Base-by-base conservation (phyloP, 2,797 vertebrate species). In the Synanceia verrucosa region DNA sequence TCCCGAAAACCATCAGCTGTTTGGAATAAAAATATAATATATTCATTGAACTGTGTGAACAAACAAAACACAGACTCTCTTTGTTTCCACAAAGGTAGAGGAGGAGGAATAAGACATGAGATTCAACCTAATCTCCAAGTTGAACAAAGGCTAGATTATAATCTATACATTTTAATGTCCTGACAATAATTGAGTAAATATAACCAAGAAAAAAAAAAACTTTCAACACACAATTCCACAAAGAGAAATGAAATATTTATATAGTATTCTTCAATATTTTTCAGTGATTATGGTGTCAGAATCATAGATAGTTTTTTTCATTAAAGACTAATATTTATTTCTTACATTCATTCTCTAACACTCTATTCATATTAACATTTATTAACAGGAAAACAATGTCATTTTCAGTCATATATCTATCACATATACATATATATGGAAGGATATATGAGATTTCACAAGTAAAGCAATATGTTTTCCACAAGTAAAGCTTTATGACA, bases 301-400 rank as follows among this genome's bases (percentile, higher is more conserved):
- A 91, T 92, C 83, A 91, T 92, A 92, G 78, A 85, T 81, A 80
- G 87, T 86, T 91, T 89, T 88, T 56, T 83, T 89, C 78, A 92
- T 93, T 88, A 90, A 92, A 93, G 90, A 93, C 91, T 92, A 90
- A 91, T 93, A 94, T 91, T 90, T 86, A 91, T 91, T 93, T 93
- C 91, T 91, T 94, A 94, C 94, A 94, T 94, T 94, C 93, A 93
- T 92, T 94, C 92, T 93, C 93, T 94, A 94, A 91, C 93, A 94
- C 94, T 92, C 93, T 94, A 95, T 89, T 92, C 86, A 94, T 94
- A 94, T 95, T 94, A 94, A 95, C 93, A 94, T 92, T 87, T 90
- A 94, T 93, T 91, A 91, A 93, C 91, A 93, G 89, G 87, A 87
- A 89, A 91, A 93, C 88, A 88, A 82, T 80, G 73, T 78, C 63